A percentile compares a stretch with the other conserved stretches of the same genome.
phyloP scores from a whole-genome alignment of 1,140 invertebrate species.

The Drosophila ogumai region DNA sequence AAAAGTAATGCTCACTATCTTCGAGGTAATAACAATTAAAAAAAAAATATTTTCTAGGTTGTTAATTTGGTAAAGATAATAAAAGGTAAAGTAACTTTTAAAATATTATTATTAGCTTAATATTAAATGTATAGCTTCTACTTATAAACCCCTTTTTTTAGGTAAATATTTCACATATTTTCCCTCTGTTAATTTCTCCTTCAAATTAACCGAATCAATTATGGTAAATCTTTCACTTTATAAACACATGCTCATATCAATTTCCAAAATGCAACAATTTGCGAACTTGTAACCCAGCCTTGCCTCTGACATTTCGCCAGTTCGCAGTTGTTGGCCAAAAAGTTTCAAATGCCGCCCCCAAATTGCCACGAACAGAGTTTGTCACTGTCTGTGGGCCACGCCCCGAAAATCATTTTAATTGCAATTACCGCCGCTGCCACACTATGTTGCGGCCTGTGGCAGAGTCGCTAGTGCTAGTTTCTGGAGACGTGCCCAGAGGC shows the following conservation, averaged over 20 bases:
- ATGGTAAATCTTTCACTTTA: background rate
- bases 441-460: slow-evolving; percentile 26
- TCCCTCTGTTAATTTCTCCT: background rate
- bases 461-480: slow-evolving; percentile 14
- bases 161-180: background rate
- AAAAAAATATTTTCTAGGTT: too few relatives aligned
- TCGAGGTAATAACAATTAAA: too few relatives aligned
- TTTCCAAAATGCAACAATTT: slow-evolving; percentile 2
- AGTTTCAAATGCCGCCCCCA: slow-evolving; percentile 8
- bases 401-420: slow-evolving; percentile 53
- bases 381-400: slow-evolving; percentile 25
- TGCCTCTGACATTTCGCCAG: slow-evolving; percentile 13
- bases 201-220: background rate
- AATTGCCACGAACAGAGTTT: slow-evolving; percentile 20
- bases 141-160: too few relatives aligned
- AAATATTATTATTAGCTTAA: too few relatives aligned
- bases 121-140: too few relatives aligned
- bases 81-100: background rate
- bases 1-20: background rate
- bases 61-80: background rate
- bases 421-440: slow-evolving; percentile 34
- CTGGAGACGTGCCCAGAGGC: slow-evolving; percentile 52
- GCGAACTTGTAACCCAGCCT: slow-evolving; percentile 14
- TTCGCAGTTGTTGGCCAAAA: slow-evolving; percentile 6
- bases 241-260: slow-evolving; percentile 10